Evolutionary conservation across 2,797 vertebrate genomes (phyloP).

Genomic region (Periophthalmus magnuspinnatus): DNA sequence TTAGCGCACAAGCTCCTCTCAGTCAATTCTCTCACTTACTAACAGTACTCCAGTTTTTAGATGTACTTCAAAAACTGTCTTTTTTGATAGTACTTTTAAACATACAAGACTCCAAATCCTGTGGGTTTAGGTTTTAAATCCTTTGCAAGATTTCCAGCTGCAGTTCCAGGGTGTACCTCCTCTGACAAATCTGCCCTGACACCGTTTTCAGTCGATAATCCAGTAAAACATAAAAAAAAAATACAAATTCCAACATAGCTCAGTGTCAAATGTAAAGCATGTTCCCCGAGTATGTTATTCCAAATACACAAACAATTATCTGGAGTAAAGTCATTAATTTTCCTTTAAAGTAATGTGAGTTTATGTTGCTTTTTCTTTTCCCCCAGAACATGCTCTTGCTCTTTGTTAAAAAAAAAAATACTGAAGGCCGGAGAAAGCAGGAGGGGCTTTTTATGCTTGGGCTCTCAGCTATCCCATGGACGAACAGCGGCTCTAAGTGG

Average conservation of each 20-base stretch:
- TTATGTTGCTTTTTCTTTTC: no score
- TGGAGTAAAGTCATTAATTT: no score
- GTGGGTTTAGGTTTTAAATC: conserved; percentile 83
- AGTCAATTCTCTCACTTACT: conserved; percentile 73
- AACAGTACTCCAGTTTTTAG: conserved; percentile 72
- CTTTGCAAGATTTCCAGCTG: conserved; percentile 85
- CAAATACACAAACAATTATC: not conserved
- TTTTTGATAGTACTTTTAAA: conserved; percentile 80
- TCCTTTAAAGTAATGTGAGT: no score
- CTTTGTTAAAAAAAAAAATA: conserved; percentile 70
- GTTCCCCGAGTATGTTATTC: not conserved
- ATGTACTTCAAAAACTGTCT: conserved; percentile 71
- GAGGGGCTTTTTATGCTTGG: conserved; percentile 48
- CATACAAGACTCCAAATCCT: conserved; percentile 81
- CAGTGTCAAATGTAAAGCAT: conserved; percentile 44
- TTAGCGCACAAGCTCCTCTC: conserved; percentile 72
- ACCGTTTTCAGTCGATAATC: conserved; percentile 37
- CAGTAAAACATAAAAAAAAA: conserved; percentile 47
- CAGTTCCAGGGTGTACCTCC: conserved; percentile 81
- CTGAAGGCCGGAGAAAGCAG: conserved; percentile 42
- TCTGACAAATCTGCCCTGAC: conserved; percentile 76
- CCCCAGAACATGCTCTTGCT: conserved; percentile 12
- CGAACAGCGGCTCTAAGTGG: conserved; percentile 66
- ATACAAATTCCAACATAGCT: conserved; percentile 34
- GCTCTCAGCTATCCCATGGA: conserved; percentile 39